Percentiles rank a stretch among this genome's conserved stretches.
Evolutionary conservation across 2,888 invertebrate genomes (phyloP).

Genomic region (Sinopyrophorus schimmeli): DNA sequence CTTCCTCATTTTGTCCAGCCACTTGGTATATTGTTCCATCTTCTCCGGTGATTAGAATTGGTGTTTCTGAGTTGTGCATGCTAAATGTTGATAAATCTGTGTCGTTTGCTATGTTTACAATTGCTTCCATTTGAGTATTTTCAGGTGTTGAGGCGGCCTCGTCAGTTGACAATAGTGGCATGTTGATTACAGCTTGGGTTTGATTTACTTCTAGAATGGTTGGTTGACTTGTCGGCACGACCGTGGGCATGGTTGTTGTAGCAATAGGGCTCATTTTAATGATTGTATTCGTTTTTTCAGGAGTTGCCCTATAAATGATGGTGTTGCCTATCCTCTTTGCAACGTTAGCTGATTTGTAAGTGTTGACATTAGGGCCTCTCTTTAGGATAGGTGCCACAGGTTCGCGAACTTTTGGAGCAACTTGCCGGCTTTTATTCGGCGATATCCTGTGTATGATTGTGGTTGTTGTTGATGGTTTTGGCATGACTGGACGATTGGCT

Average conservation of each 20-base stretch:
- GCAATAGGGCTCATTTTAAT: slow-evolving; percentile 4
- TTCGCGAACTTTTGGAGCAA: slow-evolving; percentile 35
- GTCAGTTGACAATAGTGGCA: slow-evolving; percentile 46
- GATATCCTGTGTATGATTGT: slow-evolving; percentile 26
- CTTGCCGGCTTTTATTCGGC: slow-evolving; percentile 6
- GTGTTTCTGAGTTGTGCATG: slow-evolving; percentile 57
- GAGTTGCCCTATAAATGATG: slow-evolving; percentile 39
- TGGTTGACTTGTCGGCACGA: background rate
- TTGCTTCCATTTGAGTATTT: slow-evolving; percentile 28
- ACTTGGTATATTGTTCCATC: slow-evolving; percentile 81
- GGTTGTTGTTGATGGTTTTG: slow-evolving; percentile 14
- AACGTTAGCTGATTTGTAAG: slow-evolving; percentile 28
- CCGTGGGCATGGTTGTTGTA: slow-evolving; percentile 3
- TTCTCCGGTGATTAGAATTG: slow-evolving; percentile 80
- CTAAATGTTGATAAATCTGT: slow-evolving; percentile 35
- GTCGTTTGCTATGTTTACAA: slow-evolving; percentile 22
- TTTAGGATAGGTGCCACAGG: slow-evolving; percentile 16
- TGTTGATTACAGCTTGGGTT: slow-evolving; percentile 43
- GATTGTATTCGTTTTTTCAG: slow-evolving; percentile 8
- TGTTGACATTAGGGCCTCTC: slow-evolving; percentile 19
- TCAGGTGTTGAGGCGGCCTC: slow-evolving; percentile 46
- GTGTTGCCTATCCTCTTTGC: slow-evolving; percentile 44
- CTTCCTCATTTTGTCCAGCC: slow-evolving; percentile 74
- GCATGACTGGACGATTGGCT: slow-evolving; percentile 31
- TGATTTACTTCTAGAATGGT: slow-evolving; percentile 4